Evolutionary conservation across 2,113 vertebrate species (phyloP).

Genomic region (Eulacestoma nigropectus): DNA sequence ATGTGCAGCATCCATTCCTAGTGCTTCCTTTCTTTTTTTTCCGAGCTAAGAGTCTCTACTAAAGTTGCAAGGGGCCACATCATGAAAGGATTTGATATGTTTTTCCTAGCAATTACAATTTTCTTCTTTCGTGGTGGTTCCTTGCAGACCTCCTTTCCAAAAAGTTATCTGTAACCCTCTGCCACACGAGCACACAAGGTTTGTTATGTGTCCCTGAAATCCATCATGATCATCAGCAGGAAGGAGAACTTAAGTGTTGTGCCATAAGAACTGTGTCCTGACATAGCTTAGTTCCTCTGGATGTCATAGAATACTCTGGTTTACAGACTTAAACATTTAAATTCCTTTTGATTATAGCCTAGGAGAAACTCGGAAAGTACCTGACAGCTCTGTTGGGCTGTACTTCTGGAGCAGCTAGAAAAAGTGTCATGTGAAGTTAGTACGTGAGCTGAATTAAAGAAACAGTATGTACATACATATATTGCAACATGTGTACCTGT

Average conservation of each 20-base stretch:
- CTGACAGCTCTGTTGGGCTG: neutral
- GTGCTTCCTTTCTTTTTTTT: neutral
- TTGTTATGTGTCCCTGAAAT: neutral
- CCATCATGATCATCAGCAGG: neutral
- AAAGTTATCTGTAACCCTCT: neutral
- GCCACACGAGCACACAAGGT: neutral
- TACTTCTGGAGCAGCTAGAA: neutral
- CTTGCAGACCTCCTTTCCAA: neutral
- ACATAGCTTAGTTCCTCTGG: neutral
- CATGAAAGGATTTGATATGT: neutral
- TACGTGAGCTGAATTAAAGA: neutral
- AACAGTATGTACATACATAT: accelerated
- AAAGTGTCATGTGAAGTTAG: neutral
- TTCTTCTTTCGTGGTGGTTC: neutral
- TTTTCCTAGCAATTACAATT: neutral
- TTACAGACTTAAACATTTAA: neutral
- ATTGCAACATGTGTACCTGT: neutral
- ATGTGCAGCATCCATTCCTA: neutral
- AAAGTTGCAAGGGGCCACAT: neutral
- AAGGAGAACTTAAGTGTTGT: neutral
- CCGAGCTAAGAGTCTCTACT: neutral
- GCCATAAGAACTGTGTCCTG: neutral
- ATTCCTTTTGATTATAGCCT: neutral
- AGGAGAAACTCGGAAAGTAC: neutral
- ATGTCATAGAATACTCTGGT: neutral